These are phyloP conservation scores for Nephrotoma appendiculata DNA, from an alignment of 2,888 invertebrate species.

Conservation along the genomic window DNA sequence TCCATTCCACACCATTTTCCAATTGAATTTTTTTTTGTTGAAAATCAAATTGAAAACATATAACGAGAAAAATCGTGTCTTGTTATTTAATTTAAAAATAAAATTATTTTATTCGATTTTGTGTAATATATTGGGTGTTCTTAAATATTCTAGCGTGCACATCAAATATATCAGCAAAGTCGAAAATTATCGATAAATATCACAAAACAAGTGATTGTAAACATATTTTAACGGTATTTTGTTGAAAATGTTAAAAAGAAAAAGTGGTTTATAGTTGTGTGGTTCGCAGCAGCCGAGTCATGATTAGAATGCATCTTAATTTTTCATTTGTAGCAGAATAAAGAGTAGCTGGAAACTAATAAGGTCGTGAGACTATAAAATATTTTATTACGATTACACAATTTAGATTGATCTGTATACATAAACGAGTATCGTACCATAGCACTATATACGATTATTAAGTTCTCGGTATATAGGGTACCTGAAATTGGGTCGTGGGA, in stretches of 20 bases:
- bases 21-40: not conserved
- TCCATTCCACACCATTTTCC: not conserved
- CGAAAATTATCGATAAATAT: not conserved
- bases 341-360: not conserved
- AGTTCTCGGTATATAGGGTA: not conserved
- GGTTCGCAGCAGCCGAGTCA: not conserved
- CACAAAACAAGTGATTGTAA: not conserved
- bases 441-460: not conserved
- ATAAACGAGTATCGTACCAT: not conserved
- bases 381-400: not conserved
- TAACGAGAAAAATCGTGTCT: not conserved
- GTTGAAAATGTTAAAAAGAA: not conserved
- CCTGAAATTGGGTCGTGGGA: not conserved
- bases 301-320: not conserved
- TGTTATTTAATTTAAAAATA: not conserved
- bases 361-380: not conserved
- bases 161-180: not conserved
- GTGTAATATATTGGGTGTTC: not conserved
- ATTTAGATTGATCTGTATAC: not conserved
- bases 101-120: not conserved
- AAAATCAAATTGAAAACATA: not conserved
- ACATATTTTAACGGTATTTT: not conserved
- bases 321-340: not conserved
- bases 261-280: not conserved
- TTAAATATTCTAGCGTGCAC: not conserved